Conservation (phyloP, 1,140 invertebrate genomes). For the Octopus sinensis region DNA sequence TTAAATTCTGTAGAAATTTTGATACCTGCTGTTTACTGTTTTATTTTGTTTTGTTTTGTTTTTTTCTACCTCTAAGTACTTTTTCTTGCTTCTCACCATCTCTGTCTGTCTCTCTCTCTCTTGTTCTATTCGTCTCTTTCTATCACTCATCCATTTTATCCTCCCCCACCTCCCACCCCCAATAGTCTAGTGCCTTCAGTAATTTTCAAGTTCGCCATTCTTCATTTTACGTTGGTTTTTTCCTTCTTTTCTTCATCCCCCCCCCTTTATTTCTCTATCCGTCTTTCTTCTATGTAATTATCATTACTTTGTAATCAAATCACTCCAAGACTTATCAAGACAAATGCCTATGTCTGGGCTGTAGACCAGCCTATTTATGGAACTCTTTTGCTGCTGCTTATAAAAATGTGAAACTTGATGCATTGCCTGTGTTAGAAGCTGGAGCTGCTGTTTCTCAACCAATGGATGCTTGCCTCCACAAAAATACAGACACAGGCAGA, state of each 20-base stretch:
- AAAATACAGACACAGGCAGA: too few relatives aligned
- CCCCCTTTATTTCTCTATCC: neutral
- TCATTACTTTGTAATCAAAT: neutral
- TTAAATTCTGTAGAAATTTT: too few relatives aligned
- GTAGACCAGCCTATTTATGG: too few relatives aligned
- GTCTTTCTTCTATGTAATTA: neutral
- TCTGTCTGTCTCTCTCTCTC: slow-evolving; percentile 20
- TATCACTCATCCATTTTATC: neutral
- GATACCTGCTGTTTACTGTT: slow-evolving; percentile 5
- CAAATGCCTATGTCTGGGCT: too few relatives aligned
- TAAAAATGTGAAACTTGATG: too few relatives aligned
- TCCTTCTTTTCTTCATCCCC: slow-evolving; percentile 7
- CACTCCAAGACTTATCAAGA: neutral
- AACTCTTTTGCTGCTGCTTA: too few relatives aligned
- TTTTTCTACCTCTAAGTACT: neutral
- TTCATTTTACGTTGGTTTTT: slow-evolving; percentile 5
- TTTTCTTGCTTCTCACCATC: slow-evolving; percentile 11
- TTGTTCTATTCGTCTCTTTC: neutral
- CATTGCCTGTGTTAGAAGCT: too few relatives aligned
- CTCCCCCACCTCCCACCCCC: neutral
- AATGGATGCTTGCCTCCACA: too few relatives aligned
- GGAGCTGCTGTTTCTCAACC: too few relatives aligned
- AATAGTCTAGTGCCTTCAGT: slow-evolving; percentile 11
- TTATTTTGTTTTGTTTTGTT: slow-evolving; percentile 14
- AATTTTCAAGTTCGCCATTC: slow-evolving; percentile 16